phyloP scores from a whole-genome alignment of 2,888 invertebrate genomes.

The Caradrina kadenii region DNA sequence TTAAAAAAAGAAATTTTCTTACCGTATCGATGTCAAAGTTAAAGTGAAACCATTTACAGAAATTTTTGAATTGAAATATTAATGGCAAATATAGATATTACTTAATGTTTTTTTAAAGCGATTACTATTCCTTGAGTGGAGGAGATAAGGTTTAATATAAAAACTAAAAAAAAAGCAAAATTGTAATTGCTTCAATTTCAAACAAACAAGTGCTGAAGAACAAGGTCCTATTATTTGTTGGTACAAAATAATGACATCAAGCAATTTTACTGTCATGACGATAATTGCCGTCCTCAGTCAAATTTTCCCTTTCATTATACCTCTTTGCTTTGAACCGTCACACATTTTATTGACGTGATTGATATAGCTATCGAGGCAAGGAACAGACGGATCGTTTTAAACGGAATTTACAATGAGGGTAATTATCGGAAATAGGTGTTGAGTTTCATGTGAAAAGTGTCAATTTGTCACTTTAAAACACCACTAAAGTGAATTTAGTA shows the following conservation, averaged over 20 bases:
- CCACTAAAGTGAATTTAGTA: conserved; percentile 63
- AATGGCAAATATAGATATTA: too few species aligned
- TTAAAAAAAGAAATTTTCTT: too few species aligned
- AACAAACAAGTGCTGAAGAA: not conserved
- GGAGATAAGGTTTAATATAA: too few species aligned
- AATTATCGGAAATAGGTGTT: conserved; percentile 63
- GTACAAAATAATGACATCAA: not conserved
- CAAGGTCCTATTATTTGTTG: not conserved
- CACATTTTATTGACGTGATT: conserved; percentile 51
- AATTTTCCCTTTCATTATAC: conserved; percentile 24
- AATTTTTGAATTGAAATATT: too few species aligned
- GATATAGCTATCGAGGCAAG: conserved; percentile 44
- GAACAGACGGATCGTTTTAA: conserved; percentile 43
- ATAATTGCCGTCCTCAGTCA: not conserved
- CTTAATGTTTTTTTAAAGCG: too few species aligned
- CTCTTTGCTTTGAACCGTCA: conserved; percentile 15
- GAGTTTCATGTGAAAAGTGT: conserved; percentile 53
- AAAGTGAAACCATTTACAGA: too few species aligned
- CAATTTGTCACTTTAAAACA: conserved; percentile 60
- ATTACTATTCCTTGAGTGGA: too few species aligned
- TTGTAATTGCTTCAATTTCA: not conserved
- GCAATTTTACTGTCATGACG: conserved; percentile 5
- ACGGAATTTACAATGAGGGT: conserved; percentile 55
- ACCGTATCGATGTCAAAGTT: too few species aligned
- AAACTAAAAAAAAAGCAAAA: too few species aligned